Evolutionary conservation across 2,888 invertebrate genomes (phyloP).

Genomic region (Megalurothrips usitatus): DNA sequence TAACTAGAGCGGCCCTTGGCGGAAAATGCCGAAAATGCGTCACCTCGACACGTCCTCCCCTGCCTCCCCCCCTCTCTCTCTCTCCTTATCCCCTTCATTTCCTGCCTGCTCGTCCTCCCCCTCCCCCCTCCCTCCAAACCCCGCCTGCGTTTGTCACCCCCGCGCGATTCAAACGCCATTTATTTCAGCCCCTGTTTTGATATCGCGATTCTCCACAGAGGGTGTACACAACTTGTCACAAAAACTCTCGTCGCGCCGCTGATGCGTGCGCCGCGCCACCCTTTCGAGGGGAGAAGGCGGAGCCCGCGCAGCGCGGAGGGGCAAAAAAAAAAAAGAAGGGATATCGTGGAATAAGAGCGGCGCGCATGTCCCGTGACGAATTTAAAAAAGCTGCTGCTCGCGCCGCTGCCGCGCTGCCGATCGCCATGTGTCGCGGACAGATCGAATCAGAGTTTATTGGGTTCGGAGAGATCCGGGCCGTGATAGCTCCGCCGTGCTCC

Average conservation of each 20-base stretch:
- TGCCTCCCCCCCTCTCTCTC: neutral
- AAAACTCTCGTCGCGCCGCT: neutral
- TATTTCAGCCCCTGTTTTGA: slow-evolving; percentile 12
- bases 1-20: neutral
- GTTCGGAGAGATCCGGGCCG: neutral
- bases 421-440: slow-evolving; percentile 25
- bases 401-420: neutral
- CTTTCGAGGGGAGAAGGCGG: neutral
- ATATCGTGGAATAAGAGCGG: neutral
- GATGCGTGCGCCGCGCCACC: neutral
- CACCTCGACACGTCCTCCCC: too few species aligned
- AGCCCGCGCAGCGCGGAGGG: neutral
- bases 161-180: slow-evolving; percentile 18
- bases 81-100: neutral
- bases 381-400: neutral
- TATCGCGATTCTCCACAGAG: slow-evolving; percentile 26
- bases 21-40: too few species aligned
- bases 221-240: slow-evolving; percentile 22
- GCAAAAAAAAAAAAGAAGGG: neutral
- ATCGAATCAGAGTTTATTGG: slow-evolving; percentile 23
- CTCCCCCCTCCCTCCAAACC: neutral
- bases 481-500: too few species aligned
- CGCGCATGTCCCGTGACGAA: neutral
- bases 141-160: slow-evolving; percentile 23
- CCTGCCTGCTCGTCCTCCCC: neutral